Conservation (phyloP, 2,113 vertebrate genomes). For the Archocentrus centrarchus region DNA sequence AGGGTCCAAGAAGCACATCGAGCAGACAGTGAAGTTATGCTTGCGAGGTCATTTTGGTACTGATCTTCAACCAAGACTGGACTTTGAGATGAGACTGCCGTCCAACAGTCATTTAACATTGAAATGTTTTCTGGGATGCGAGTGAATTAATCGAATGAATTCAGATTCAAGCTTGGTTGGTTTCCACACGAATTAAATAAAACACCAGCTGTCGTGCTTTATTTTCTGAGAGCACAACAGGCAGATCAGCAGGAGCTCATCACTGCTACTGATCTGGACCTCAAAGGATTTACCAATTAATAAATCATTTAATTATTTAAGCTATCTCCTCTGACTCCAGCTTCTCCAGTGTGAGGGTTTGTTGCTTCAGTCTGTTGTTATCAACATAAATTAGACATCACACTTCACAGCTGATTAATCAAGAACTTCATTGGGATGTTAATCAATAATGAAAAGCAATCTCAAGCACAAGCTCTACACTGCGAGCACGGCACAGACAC, state of each 20-base stretch:
- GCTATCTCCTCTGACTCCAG: neutral
- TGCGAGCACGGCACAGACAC: neutral
- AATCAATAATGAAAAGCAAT: neutral
- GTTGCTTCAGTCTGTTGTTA: neutral
- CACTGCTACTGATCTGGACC: neutral
- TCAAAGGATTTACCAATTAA: neutral
- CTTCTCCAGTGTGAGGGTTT: neutral
- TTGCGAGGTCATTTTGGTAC: accelerated
- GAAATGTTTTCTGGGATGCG: neutral
- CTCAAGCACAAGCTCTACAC: neutral
- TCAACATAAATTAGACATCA: neutral
- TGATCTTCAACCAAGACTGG: accelerated
- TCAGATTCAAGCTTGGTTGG: neutral
- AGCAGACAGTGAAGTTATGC: neutral
- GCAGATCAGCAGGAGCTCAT: neutral
- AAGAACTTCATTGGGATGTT: accelerated
- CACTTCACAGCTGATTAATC: neutral
- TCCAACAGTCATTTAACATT: neutral
- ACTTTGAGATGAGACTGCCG: neutral
- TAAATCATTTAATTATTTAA: neutral
- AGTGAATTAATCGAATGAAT: neutral
- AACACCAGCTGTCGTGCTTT: neutral
- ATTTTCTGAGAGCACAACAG: neutral
- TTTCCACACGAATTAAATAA: neutral
- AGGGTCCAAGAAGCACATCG: accelerated